Conservation (phyloP, 2,888 invertebrate species). For the Trachelus stipa region DNA sequence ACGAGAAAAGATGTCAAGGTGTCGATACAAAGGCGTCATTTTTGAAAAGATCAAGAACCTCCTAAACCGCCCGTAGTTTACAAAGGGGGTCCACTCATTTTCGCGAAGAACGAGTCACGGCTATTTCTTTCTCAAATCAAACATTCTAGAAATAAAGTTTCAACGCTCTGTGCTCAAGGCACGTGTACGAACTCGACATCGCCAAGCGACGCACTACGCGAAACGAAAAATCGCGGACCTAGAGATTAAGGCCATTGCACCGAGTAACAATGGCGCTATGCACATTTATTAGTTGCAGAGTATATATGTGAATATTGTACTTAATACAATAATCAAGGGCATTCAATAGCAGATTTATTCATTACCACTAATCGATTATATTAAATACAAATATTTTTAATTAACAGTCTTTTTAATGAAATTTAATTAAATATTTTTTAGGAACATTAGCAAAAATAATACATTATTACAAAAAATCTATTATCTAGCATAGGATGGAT, state of each 20-base stretch:
- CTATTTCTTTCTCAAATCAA: constrained; percentile 63
- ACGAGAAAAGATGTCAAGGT: neutral
- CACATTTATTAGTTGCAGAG: neutral
- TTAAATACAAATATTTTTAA: neutral
- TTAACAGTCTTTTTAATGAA: neutral
- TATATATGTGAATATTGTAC: neutral
- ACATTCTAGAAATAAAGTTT: constrained; percentile 65
- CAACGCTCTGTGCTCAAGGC: constrained; percentile 35
- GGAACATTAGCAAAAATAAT: no score
- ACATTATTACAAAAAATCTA: no score
- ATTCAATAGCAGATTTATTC: neutral
- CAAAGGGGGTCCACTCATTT: constrained; percentile 33
- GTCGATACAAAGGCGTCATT: neutral
- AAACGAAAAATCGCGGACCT: constrained; percentile 13
- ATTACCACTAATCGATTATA: neutral
- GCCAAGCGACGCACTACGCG: constrained; percentile 13
- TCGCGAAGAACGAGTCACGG: constrained; percentile 44
- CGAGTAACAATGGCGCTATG: constrained; percentile 10
- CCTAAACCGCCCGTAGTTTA: constrained; percentile 53
- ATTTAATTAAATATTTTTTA: neutral
- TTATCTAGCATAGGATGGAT: no score
- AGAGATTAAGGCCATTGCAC: constrained; percentile 64
- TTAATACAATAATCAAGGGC: neutral
- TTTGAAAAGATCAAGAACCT: constrained; percentile 55
- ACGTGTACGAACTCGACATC: constrained; percentile 24